Evolutionary conservation across 2,113 vertebrate species (phyloP).

Genomic region (Raja brachyura): DNA sequence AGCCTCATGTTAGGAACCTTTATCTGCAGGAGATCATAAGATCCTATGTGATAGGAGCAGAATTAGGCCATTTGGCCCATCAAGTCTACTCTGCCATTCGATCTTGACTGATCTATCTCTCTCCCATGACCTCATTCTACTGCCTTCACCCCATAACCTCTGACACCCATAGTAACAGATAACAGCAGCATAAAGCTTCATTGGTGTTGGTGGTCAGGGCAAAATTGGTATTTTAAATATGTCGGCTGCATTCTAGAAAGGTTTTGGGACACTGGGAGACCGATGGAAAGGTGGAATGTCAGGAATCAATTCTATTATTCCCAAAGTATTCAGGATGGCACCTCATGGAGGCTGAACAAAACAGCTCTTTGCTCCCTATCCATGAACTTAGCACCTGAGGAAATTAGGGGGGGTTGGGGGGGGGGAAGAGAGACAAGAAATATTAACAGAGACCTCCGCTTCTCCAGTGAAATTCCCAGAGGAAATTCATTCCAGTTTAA

Average conservation of each 20-base stretch:
- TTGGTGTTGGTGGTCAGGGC: background rate
- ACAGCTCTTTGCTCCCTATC: background rate
- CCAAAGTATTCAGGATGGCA: background rate
- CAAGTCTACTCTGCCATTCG: no score
- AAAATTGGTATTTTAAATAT: background rate
- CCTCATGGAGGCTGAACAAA: background rate
- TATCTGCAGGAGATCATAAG: no score
- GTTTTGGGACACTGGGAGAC: background rate
- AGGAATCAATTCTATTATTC: background rate
- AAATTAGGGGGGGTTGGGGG: background rate
- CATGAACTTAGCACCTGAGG: background rate
- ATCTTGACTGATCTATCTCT: no score
- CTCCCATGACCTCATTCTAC: no score
- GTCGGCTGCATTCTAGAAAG: background rate
- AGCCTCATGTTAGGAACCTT: background rate
- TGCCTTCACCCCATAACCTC: no score
- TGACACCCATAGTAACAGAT: no score
- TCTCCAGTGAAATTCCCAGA: background rate
- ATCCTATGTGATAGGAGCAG: no score
- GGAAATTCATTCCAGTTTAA: background rate
- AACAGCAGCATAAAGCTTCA: no score
- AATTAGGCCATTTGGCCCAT: no score
- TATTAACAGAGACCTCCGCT: no score
- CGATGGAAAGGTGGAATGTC: no score
- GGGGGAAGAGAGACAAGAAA: background rate